These are phyloP conservation scores for Oreocharis arfaki DNA, from an alignment of 2,113 vertebrate species.

Conservation along the genomic window DNA sequence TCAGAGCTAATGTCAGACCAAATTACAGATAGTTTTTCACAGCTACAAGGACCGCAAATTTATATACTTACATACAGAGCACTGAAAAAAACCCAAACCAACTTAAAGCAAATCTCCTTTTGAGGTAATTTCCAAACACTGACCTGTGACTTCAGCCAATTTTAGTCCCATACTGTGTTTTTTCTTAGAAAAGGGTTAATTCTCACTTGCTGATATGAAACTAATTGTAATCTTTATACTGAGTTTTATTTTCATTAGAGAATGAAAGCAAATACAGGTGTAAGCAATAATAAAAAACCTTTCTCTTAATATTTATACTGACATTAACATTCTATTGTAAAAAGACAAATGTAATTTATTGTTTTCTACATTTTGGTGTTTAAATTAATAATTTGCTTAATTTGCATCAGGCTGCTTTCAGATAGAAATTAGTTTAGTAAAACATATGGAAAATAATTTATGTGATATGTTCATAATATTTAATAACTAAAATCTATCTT, in stretches of 20 bases:
- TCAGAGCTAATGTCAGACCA: background rate
- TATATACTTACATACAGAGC: background rate
- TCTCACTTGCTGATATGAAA: background rate
- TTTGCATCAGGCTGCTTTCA: background rate
- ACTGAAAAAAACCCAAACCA: background rate
- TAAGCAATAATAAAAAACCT: background rate
- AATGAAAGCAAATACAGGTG: background rate
- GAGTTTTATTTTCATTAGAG: background rate
- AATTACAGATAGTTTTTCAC: background rate
- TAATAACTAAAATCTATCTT: background rate
- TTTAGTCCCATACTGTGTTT: background rate
- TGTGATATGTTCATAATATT: background rate
- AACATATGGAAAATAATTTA: background rate
- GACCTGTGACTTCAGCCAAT: background rate
- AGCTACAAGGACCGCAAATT: background rate
- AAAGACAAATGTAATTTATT: background rate
- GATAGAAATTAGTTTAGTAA: background rate
- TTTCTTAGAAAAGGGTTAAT: background rate
- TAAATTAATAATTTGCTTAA: background rate
- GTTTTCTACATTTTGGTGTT: background rate
- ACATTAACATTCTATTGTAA: background rate
- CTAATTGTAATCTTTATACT: background rate
- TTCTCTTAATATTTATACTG: background rate
- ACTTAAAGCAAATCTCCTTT: background rate
- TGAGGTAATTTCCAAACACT: background rate